These are phyloP conservation scores for Aphelocoma californica DNA, from an alignment of 2,797 vertebrate genomes.

Conservation along the genomic window DNA sequence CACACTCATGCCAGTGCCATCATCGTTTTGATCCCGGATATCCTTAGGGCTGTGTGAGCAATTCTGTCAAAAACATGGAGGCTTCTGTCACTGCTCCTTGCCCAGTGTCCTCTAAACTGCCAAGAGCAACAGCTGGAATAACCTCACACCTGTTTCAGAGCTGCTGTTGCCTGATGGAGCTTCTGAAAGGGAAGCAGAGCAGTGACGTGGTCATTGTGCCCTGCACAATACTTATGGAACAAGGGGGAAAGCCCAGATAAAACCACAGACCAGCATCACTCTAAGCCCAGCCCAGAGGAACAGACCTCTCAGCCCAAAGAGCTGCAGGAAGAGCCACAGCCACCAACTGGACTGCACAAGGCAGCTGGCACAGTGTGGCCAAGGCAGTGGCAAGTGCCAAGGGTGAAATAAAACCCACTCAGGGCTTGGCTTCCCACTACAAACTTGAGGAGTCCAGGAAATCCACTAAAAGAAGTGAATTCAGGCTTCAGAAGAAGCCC, in stretches of 20 bases:
- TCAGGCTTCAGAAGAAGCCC: background rate
- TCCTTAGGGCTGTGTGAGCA: accelerated
- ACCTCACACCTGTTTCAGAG: background rate
- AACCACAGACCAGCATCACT: background rate
- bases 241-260: background rate
- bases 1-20: background rate
- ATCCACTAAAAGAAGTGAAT: background rate
- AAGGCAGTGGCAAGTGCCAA: background rate
- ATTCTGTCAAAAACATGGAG: background rate
- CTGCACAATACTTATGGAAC: accelerated
- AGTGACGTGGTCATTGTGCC: accelerated
- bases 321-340: background rate
- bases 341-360: background rate
- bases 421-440: background rate
- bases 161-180: background rate
- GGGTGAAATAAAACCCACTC: background rate
- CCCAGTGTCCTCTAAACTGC: background rate
- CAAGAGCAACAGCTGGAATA: background rate
- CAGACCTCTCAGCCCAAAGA: background rate
- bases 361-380: background rate
- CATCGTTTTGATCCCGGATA: background rate
- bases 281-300: background rate
- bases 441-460: background rate
- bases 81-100: background rate
- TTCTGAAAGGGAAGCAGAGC: background rate